phyloP scores from a whole-genome alignment of 2,113 vertebrate genomes.

The Bolborhynchus lineola region DNA sequence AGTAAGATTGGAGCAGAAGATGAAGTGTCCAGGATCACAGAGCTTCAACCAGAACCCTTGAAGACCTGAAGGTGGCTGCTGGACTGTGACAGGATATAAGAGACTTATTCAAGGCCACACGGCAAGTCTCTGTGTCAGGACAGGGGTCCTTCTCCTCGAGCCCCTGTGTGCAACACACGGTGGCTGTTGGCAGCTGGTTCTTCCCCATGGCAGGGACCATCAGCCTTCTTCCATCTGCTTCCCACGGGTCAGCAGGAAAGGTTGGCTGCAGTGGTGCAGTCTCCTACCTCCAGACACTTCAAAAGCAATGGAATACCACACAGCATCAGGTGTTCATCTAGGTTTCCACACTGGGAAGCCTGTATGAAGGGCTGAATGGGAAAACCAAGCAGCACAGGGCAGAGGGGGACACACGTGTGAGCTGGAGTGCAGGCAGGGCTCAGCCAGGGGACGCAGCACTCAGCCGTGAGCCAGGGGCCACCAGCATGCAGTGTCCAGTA shows the following conservation, averaged over 20 bases:
- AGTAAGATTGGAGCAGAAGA: background rate
- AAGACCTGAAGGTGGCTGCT: background rate
- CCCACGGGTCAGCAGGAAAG: background rate
- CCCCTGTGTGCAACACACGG: background rate
- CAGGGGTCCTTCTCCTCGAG: background rate
- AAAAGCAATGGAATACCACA: background rate
- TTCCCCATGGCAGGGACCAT: background rate
- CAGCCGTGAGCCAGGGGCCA: background rate
- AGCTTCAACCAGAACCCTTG: background rate
- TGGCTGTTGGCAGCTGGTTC: background rate
- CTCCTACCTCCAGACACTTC: background rate
- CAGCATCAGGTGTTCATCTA: rapidly evolving
- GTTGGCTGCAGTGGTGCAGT: background rate
- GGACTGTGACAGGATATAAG: background rate
- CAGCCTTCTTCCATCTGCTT: background rate
- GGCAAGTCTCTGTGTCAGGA: background rate
- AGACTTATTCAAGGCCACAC: background rate
- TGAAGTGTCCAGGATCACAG: background rate
- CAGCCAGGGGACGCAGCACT: background rate
- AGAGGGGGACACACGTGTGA: background rate
- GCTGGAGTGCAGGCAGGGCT: background rate
- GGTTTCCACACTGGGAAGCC: background rate
- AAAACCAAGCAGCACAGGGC: rapidly evolving
- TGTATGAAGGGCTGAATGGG: background rate
- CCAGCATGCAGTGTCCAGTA: background rate